Evolutionary conservation across 2,113 vertebrate genomes (phyloP).

Genomic region (Anoplopoma fimbria): DNA sequence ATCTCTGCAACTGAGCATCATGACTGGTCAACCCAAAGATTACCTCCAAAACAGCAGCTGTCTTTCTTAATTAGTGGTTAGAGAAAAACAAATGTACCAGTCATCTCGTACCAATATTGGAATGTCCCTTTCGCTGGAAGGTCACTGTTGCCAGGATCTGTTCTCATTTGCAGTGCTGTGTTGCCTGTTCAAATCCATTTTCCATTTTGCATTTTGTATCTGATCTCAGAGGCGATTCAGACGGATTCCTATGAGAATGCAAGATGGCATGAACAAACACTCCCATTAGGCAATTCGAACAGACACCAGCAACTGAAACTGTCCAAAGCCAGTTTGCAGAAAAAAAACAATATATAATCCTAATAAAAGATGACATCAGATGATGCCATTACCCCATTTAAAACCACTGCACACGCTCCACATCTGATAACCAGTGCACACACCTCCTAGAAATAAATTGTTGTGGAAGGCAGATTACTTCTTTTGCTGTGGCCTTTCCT

Average conservation of each 20-base stretch:
- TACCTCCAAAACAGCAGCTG: constrained; percentile 15
- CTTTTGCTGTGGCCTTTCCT: constrained; percentile 16
- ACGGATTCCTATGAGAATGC: constrained; percentile 18
- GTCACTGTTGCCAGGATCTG: constrained; percentile 16
- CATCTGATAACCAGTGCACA: background rate
- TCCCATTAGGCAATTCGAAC: constrained; percentile 13
- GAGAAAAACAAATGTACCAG: constrained; percentile 11
- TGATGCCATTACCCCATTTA: background rate
- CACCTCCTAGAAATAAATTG: background rate
- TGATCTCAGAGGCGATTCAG: constrained; percentile 7
- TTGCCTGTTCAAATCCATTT: constrained; percentile 25
- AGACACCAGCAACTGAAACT: constrained; percentile 7
- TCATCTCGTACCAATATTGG: constrained; percentile 7
- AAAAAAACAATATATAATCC: background rate
- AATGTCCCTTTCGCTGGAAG: constrained; percentile 3
- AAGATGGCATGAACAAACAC: constrained; percentile 14
- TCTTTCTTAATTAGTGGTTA: constrained; percentile 27
- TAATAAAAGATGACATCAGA: background rate
- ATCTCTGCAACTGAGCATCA: background rate
- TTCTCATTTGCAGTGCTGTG: constrained; percentile 4
- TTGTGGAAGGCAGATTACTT: constrained; percentile 27
- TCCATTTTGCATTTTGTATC: constrained; percentile 11
- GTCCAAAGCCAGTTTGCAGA: constrained; percentile 25
- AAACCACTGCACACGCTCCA: background rate
- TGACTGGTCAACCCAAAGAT: constrained; percentile 8